Evolutionary conservation across 2,888 invertebrate genomes (phyloP).

Genomic region (Salpingus planirostris): DNA sequence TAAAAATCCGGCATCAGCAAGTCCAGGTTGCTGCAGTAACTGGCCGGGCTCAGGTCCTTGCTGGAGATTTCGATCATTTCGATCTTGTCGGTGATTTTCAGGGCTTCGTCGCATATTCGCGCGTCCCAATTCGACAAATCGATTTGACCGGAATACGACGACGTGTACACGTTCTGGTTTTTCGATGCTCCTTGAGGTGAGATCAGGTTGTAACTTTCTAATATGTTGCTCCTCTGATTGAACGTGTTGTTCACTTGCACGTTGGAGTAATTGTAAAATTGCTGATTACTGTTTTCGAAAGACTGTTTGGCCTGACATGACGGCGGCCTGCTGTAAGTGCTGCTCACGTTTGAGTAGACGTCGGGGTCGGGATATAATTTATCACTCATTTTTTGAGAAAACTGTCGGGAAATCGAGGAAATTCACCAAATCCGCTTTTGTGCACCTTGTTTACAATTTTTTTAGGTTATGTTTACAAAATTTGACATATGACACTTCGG

Average conservation of each 20-base stretch:
- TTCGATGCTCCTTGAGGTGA: constrained; percentile 7
- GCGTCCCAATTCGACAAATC: too few relatives aligned
- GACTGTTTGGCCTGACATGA: constrained; percentile 10
- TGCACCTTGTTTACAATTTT: too few relatives aligned
- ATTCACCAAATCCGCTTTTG: too few relatives aligned
- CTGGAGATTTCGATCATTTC: constrained; percentile 32
- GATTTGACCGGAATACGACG: constrained; percentile 4
- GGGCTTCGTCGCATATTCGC: constrained; percentile 16
- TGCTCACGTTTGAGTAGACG: too few relatives aligned
- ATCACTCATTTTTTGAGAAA: constrained; percentile 11
- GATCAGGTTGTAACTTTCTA: constrained; percentile 7
- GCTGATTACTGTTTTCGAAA: constrained; percentile 2
- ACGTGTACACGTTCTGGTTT: constrained; percentile 10
- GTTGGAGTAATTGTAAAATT: constrained; percentile 6
- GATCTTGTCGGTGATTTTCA: constrained; percentile 30
- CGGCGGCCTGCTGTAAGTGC: constrained; percentile 8
- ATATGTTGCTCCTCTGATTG: constrained; percentile 4
- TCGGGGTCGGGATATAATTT: constrained; percentile 6
- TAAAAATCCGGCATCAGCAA: constrained; percentile 27
- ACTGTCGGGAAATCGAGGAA: too few relatives aligned
- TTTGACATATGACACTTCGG: too few relatives aligned
- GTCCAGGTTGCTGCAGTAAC: constrained; percentile 32
- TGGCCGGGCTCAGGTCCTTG: constrained; percentile 35
- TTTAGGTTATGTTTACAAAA: too few relatives aligned
- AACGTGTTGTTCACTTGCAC: constrained; percentile 12